Percentiles rank a stretch among this genome's conserved stretches.
Evolutionary conservation across 2,888 invertebrate genomes (phyloP).

Genomic region (Eumacrocentrus americanus): DNA sequence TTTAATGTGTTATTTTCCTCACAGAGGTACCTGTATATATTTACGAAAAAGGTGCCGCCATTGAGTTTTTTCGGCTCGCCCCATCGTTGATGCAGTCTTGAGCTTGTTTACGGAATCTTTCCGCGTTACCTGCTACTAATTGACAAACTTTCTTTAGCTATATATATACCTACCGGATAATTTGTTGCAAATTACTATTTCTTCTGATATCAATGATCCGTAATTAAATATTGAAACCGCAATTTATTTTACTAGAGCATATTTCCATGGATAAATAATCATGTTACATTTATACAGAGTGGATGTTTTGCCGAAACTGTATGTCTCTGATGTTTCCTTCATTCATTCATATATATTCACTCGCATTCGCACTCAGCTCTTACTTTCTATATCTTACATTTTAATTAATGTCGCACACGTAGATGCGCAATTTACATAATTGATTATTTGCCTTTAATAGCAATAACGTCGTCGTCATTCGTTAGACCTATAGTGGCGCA

Average conservation of each 20-base stretch:
- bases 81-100: no score
- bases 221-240: slow-evolving; percentile 57
- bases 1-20: slow-evolving; percentile 4
- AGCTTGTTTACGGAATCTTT: no score
- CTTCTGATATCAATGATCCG: not conserved
- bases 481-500: not conserved
- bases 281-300: slow-evolving; percentile 60
- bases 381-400: slow-evolving; percentile 14
- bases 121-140: no score
- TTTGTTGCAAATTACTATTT: not conserved
- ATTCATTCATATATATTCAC: slow-evolving; percentile 39
- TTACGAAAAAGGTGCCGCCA: not conserved
- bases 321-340: not conserved
- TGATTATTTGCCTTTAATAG: no score
- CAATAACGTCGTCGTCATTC: not conserved
- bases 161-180: not conserved
- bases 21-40: not conserved
- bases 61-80: not conserved
- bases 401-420: not conserved
- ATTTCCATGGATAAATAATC: slow-evolving; percentile 58
- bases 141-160: not conserved
- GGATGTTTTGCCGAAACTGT: slow-evolving; percentile 20
- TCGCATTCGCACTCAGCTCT: slow-evolving; percentile 33
- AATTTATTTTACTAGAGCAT: slow-evolving; percentile 58
- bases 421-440: not conserved